Evolutionary conservation across 2,113 vertebrate genomes (phyloP), one percentile per base, ranked within the genome.

Genomic region (Ancistrus triradiatus): DNA sequence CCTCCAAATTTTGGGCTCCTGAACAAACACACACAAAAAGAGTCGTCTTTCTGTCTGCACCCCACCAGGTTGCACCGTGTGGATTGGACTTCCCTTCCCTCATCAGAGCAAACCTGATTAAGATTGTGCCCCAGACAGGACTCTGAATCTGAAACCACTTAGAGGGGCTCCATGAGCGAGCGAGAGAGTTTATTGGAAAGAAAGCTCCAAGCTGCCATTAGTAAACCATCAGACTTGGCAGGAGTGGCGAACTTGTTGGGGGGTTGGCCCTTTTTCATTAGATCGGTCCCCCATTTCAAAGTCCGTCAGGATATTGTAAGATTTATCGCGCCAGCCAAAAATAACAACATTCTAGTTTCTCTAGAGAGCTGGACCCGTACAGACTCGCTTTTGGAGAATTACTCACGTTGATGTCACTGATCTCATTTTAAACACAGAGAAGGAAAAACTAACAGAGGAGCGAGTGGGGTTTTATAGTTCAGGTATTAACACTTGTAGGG

Each of bases 111-210:
- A 59, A 65, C 35, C 53, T 40, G 43, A 72, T 64, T 57, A 72
- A 60, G 57, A 70, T 42, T 59, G 55, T 58, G 38, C 50, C 70
- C 43, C 52, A 58, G 50, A 70, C 48, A 49, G 10, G 27, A 62
- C 59, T 67, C 66, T 7, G 51, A 74, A 71, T 74, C 74, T 77
- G 74, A 74, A 77, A 77, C 74, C 68, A 77, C 68, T 77, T 74
- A 74, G 55, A 57, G 68, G 51, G 69, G 59, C 59, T 70, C 38
- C 60, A 55, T 40, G 57, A 47, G 42, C 5, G 40, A 59, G 7
- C 5, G 56, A 56, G 28, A 49, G 17, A 58, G 19, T 69, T 64
- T 33, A 38, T 19, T 59, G 65, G 50, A 61, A 49, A 58, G 52
- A 65, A 78, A 66, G 53, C 57, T 56, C 68, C 17, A 27, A 47